Conservation (phyloP, 2,113 vertebrate species). For the Strix uralensis region DNA sequence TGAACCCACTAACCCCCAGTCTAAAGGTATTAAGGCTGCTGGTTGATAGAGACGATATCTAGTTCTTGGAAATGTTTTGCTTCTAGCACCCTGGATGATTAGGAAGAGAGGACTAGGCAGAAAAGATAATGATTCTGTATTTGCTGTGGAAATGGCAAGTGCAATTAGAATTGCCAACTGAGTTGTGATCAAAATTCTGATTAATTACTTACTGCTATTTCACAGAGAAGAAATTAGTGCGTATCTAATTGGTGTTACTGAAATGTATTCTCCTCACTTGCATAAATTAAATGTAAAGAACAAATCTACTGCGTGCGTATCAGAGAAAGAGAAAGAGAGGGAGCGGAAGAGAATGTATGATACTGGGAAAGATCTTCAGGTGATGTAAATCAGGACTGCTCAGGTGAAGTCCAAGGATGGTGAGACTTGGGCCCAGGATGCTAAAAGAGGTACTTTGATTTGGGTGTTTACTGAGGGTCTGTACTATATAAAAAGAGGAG, state of each 20-base stretch:
- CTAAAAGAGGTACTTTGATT: background rate
- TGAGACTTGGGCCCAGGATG: rapidly evolving
- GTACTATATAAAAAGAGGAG: background rate
- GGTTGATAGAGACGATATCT: constrained; percentile 53
- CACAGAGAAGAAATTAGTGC: constrained; percentile 68
- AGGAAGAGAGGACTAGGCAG: background rate
- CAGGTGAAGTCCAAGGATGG: background rate
- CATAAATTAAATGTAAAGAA: constrained; percentile 64
- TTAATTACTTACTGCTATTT: constrained; percentile 72
- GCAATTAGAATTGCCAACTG: constrained; percentile 70
- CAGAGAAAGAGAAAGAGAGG: background rate
- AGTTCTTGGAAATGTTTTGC: constrained; percentile 70
- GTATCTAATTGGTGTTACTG: constrained; percentile 62
- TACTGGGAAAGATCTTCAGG: background rate
- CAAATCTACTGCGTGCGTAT: background rate
- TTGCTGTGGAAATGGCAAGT: constrained; percentile 63
- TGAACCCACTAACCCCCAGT: constrained; percentile 43
- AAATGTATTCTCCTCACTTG: constrained; percentile 44
- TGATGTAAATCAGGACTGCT: background rate
- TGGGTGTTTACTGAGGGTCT: background rate
- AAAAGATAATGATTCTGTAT: constrained; percentile 63
- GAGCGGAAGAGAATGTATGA: background rate
- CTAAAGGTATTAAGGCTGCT: constrained; percentile 50
- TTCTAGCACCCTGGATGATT: constrained; percentile 57
- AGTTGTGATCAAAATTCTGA: constrained; percentile 74